Evolutionary conservation across 2,797 vertebrate species (phyloP).

Genomic region (Ptychobarbus kaznakovi): DNA sequence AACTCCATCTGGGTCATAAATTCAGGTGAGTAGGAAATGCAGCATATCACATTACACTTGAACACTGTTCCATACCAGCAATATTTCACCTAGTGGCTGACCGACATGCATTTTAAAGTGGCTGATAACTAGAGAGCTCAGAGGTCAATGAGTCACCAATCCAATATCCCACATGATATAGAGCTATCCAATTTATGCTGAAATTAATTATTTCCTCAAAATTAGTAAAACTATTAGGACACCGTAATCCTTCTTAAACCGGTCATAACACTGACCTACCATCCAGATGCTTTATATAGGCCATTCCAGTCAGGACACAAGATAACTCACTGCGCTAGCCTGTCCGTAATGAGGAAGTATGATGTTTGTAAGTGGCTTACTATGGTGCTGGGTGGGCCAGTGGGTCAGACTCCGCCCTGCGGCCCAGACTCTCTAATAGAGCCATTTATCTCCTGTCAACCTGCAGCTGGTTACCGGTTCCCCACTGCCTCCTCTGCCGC

Average conservation of each 20-base stretch:
- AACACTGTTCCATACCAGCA: neutral
- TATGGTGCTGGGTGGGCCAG: slow-evolving; percentile 49
- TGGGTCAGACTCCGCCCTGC: slow-evolving; percentile 56
- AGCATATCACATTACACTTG: neutral
- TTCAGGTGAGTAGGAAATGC: neutral
- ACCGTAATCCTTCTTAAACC: neutral
- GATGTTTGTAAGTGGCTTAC: slow-evolving; percentile 42
- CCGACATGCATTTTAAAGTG: neutral
- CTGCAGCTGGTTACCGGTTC: slow-evolving; percentile 56
- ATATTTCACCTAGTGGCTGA: neutral
- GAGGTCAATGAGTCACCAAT: neutral
- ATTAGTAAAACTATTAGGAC: neutral
- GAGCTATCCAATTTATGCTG: neutral
- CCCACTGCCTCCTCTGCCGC: slow-evolving; percentile 33
- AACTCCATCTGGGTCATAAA: neutral
- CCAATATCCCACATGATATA: neutral
- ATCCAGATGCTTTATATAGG: slow-evolving; percentile 41
- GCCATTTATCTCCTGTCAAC: slow-evolving; percentile 62
- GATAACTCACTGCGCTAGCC: slow-evolving; percentile 13
- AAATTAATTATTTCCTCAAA: neutral
- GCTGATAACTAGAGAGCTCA: neutral
- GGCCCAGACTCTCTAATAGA: slow-evolving; percentile 58
- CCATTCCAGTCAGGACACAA: slow-evolving; percentile 28
- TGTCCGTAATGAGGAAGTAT: neutral
- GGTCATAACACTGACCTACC: slow-evolving; percentile 33